Evolutionary conservation across 2,797 vertebrate genomes (phyloP), one percentile per base, ranked within the genome.

Genomic region (Mergus octosetaceus): DNA sequence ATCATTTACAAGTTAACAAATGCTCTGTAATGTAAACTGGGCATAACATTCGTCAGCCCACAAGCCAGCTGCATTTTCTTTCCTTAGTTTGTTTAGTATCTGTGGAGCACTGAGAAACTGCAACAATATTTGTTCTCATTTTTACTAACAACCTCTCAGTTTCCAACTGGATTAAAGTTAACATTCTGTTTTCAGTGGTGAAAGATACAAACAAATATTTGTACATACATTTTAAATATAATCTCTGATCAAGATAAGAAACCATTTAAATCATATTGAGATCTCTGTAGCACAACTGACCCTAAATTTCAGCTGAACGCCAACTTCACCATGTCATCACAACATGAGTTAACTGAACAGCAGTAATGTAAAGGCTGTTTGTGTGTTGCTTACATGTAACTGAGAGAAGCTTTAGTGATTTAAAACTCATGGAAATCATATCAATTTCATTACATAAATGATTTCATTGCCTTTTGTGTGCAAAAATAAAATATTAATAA

Each of bases 1-100:
- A 65, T 85, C 6, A 93, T 79, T 92, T 89, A 83, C 79, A 87
- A 90, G 64, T 70, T 82, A 92, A 74, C 45, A 89, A 95, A 91
- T 72, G 45, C 38, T 92, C 61, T 71, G 7, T 62, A 74, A 75
- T 41, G 27, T 74, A 89, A 94, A 95, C 75, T 68, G 45, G 78
- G 64, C 84, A 87, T n/a, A 71, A 39, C 1, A 2, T 75, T 92
- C 27, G 21, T 85, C 72, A 75, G 18, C 89, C 85, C 61, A 85
- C 85, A 49, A 87, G 38, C 65, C 87, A 94, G 75, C 45, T 94
- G 87, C 49, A 72, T 87, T 92, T 89, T 77, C 72, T 87, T 5
- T 83, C 61, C 54, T 85, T 68, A 71, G 39, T 10, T n/a, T 74
- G 39, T 90, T 80, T 51, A 70, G 28, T 61, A 47, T 73, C 57